Percentiles rank a stretch among this genome's conserved stretches.
Evolutionary conservation across 2,113 vertebrate genomes (phyloP).

Genomic region (Neomonachus schauinslandi): DNA sequence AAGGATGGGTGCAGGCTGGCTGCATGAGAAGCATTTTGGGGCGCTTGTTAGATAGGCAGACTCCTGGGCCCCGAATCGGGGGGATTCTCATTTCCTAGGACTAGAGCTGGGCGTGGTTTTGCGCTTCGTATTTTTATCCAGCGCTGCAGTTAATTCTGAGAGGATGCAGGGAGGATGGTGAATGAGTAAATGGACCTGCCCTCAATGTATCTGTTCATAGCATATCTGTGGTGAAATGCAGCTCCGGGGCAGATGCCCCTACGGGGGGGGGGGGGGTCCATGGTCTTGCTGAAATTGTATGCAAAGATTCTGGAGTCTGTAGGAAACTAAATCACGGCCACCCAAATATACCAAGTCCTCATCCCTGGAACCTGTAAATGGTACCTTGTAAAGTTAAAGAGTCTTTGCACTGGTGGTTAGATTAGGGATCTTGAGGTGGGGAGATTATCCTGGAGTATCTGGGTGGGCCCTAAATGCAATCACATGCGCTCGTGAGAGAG

Average conservation of each 20-base stretch:
- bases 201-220: not conserved
- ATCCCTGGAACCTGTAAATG: not conserved
- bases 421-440: not conserved
- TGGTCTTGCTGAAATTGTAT: constrained; percentile 19
- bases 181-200: not conserved
- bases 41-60: not conserved
- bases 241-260: not conserved
- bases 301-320: not conserved
- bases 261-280: not conserved
- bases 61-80: not conserved
- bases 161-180: not conserved
- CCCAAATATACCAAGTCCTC: not conserved
- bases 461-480: not conserved
- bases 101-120: not conserved
- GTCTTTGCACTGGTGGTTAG: not conserved
- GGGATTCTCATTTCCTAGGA: not conserved
- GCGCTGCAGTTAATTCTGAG: not conserved
- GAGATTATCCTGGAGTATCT: not conserved
- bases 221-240: not conserved
- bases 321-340: not conserved
- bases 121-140: not conserved
- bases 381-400: not conserved
- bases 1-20: not conserved
- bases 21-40: not conserved
- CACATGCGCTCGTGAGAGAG: not conserved